Evolutionary conservation across 2,888 invertebrate species (phyloP).

Genomic region (Halictus quadricinctus): DNA sequence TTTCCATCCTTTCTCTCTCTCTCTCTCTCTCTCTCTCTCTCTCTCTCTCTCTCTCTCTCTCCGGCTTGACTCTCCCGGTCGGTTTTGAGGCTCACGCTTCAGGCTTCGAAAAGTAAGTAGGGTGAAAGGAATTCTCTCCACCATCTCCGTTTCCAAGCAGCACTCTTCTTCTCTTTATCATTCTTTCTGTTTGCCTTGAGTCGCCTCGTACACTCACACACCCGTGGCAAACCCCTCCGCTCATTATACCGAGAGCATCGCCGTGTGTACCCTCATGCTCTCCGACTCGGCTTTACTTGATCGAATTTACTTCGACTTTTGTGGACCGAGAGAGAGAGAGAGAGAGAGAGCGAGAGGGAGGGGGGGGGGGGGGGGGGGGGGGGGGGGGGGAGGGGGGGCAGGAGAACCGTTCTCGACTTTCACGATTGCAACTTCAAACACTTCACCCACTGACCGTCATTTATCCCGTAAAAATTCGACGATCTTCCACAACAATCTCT

Average conservation of each 20-base stretch:
- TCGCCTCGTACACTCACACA: conserved; percentile 32
- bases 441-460: conserved; percentile 10
- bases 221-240: conserved; percentile 17
- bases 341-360: too few species aligned
- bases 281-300: conserved; percentile 44
- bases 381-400: background rate
- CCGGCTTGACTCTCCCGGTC: background rate
- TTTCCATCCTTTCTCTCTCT: background rate
- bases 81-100: conserved; percentile 33
- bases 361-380: too few species aligned
- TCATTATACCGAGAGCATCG: conserved; percentile 44
- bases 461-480: background rate
- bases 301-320: conserved; percentile 48
- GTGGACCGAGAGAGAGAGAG: conserved; percentile 16
- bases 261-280: conserved; percentile 40
- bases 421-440: conserved; percentile 20
- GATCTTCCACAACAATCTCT: too few species aligned
- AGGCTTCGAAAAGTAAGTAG: conserved; percentile 53
- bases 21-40: background rate
- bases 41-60: background rate
- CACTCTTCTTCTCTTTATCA: conserved; percentile 54
- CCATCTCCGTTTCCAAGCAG: conserved; percentile 61
- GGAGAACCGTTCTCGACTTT: conserved; percentile 27
- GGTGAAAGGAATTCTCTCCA: conserved; percentile 65
- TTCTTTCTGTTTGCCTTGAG: conserved; percentile 54